These are phyloP conservation scores for Paratrypauchen microcephalus DNA, from an alignment of 2,797 vertebrate genomes.

Conservation along the genomic window DNA sequence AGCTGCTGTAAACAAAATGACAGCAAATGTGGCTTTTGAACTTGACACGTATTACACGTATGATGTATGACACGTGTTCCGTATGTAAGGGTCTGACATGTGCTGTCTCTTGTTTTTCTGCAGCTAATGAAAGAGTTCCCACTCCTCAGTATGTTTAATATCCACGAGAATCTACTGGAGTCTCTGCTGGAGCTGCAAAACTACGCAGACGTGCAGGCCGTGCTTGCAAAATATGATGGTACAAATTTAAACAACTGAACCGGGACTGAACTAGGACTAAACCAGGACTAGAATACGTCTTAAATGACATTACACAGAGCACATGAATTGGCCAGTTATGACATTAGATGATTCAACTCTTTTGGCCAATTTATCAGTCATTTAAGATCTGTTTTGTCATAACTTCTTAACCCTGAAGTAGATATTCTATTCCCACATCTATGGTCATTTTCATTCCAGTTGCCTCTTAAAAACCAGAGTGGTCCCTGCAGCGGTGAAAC, in stretches of 20 bases:
- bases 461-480: neutral
- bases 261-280: neutral
- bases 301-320: neutral
- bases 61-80: no score
- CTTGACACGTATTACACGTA: no score
- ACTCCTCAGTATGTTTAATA: slow-evolving; percentile 98
- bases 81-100: no score
- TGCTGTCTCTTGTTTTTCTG: slow-evolving; percentile 78
- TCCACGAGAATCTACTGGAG: slow-evolving; percentile 97
- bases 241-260: slow-evolving; percentile 44
- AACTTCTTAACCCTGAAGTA: neutral
- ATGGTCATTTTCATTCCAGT: neutral
- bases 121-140: slow-evolving; percentile 99
- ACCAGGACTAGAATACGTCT: neutral
- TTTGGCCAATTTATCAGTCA: neutral
- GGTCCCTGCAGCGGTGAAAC: slow-evolving; percentile 26
- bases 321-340: neutral
- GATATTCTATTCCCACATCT: neutral
- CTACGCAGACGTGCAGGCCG: slow-evolving; percentile 96
- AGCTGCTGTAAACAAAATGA: no score
- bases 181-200: slow-evolving; percentile 96
- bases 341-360: neutral
- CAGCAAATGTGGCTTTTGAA: no score
- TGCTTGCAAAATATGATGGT: slow-evolving; percentile 98
- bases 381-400: neutral